Percentiles rank a stretch among this genome's conserved stretches.
Conservation (phyloP, 2,888 invertebrate genomes). For the Chalcosyrphus nemorum region DNA sequence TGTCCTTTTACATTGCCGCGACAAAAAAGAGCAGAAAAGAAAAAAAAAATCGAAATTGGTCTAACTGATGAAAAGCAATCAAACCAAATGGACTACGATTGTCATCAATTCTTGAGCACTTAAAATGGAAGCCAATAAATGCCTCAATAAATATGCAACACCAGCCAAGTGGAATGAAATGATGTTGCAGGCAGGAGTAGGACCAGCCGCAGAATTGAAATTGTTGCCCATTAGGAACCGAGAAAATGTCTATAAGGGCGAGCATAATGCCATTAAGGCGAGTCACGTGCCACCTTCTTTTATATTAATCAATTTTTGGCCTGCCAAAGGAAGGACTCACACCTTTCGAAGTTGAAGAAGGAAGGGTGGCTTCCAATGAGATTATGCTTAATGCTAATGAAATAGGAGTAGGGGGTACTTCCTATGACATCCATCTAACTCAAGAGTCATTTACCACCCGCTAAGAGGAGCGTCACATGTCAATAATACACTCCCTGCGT, state of each 20-base stretch:
- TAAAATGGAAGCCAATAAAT: slow-evolving; percentile 54
- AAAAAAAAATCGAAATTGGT: slow-evolving; percentile 42
- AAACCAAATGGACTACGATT: slow-evolving; percentile 64
- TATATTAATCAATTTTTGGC: slow-evolving; percentile 48
- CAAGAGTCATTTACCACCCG: not conserved
- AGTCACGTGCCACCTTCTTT: slow-evolving; percentile 49
- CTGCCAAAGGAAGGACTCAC: too few species aligned
- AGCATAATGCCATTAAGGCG: slow-evolving; percentile 32
- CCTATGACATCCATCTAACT: not conserved
- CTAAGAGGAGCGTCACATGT: not conserved
- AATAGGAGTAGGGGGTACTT: too few species aligned
- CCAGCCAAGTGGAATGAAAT: slow-evolving; percentile 36
- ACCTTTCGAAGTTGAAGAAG: too few species aligned
- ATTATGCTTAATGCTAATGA: not conserved
- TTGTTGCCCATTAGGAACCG: not conserved
- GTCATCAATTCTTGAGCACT: slow-evolving; percentile 64
- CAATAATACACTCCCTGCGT: not conserved
- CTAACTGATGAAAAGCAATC: slow-evolving; percentile 66
- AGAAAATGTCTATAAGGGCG: slow-evolving; percentile 30
- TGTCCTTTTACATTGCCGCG: slow-evolving; percentile 31
- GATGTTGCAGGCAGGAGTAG: not conserved
- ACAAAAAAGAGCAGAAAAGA: too few species aligned
- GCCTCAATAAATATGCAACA: slow-evolving; percentile 35
- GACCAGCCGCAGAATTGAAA: not conserved
- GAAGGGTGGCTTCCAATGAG: too few species aligned